Percentiles rank a stretch among this genome's conserved stretches.
These are phyloP conservation scores for Syrphus vitripennis DNA, from an alignment of 2,888 invertebrate genomes.

Conservation along the genomic window DNA sequence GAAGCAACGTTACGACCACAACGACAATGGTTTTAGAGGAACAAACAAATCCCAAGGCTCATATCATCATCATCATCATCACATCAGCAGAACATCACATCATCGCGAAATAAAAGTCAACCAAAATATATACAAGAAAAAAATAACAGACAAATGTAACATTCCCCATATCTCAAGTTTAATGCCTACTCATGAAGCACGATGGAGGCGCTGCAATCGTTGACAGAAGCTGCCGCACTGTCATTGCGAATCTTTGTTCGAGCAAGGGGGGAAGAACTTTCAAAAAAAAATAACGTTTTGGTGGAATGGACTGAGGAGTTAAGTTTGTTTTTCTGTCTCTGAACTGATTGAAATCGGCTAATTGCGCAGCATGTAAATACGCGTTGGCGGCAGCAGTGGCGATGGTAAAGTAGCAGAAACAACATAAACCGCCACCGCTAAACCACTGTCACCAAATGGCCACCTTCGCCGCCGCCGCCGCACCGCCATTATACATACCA, in stretches of 20 bases:
- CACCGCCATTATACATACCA: neutral
- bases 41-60: conserved; percentile 51
- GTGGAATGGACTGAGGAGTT: conserved; percentile 14
- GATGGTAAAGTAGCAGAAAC: conserved; percentile 1
- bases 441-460: conserved; percentile 24
- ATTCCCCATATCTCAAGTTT: conserved; percentile 46
- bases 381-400: conserved; percentile 52
- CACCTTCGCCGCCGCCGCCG: neutral
- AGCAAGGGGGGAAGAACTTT: neutral
- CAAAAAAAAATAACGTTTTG: conserved; percentile 5
- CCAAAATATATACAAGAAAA: neutral
- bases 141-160: conserved; percentile 13
- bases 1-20: neutral
- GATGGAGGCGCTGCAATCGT: conserved; percentile 26
- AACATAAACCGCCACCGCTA: neutral
- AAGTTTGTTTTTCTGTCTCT: conserved; percentile 20
- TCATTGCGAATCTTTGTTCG: conserved; percentile 35
- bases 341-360: conserved; percentile 51
- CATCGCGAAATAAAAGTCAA: conserved; percentile 32
- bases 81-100: conserved; percentile 64
- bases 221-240: conserved; percentile 41
- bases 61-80: conserved; percentile 64
- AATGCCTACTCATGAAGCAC: conserved; percentile 37
- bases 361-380: conserved; percentile 65
- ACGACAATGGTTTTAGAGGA: conserved; percentile 11